A percentile compares a stretch with the other conserved stretches of the same genome.
These are phyloP conservation scores for Amphiura filiformis DNA, from an alignment of 35 echinoderm and acorn worm genomes.

Conservation along the genomic window DNA sequence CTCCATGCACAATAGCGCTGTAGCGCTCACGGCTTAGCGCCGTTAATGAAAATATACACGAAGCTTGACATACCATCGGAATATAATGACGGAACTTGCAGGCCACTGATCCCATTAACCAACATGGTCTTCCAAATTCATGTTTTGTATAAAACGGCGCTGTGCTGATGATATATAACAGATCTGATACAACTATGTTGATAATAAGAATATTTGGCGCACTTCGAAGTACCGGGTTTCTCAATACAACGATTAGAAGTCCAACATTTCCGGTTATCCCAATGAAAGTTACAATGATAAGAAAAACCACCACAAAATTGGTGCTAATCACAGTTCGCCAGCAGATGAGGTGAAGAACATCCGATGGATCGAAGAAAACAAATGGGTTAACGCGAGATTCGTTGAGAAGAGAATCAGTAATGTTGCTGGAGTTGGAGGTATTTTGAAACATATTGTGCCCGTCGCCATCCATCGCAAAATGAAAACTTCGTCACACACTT, in stretches of 20 bases:
- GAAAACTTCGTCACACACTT: too few species aligned
- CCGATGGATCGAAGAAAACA: background rate
- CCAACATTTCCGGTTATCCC: slow-evolving; percentile 65
- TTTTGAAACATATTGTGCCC: too few species aligned
- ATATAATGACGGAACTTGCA: slow-evolving; percentile 72
- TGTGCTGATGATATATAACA: slow-evolving; percentile 59
- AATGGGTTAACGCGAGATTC: too few species aligned
- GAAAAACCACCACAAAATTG: slow-evolving; percentile 22
- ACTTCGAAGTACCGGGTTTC: slow-evolving; percentile 45
- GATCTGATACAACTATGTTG: slow-evolving; percentile 68
- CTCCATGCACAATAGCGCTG: background rate
- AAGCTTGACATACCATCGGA: slow-evolving; percentile 42
- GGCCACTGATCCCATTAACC: slow-evolving; percentile 22
- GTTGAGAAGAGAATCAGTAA: too few species aligned
- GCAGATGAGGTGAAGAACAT: background rate
- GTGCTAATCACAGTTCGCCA: background rate
- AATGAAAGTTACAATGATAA: slow-evolving; percentile 31
- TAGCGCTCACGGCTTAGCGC: slow-evolving; percentile 79
- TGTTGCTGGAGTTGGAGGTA: too few species aligned
- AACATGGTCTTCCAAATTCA: slow-evolving; percentile 29
- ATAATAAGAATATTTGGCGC: slow-evolving; percentile 76
- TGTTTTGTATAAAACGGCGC: slow-evolving; percentile 72
- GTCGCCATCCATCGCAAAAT: too few species aligned
- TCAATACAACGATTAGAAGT: slow-evolving; percentile 51
- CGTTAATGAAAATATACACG: slow-evolving; percentile 73